Conservation (phyloP, 2,888 invertebrate species). For the Anthophora plumipes region DNA sequence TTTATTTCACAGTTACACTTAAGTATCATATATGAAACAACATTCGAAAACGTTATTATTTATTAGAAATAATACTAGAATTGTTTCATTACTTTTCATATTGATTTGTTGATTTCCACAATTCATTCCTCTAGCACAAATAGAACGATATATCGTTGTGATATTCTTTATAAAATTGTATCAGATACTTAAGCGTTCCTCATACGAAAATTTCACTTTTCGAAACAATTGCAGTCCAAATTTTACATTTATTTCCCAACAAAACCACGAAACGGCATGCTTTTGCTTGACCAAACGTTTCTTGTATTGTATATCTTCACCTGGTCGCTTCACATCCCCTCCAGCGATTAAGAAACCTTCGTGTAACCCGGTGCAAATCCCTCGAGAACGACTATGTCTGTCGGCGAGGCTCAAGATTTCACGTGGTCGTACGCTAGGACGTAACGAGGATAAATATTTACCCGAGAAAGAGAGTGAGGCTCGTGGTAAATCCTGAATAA, state of each 20-base stretch:
- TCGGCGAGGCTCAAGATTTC: constrained; percentile 17
- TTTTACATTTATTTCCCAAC: not conserved
- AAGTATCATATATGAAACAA: no score
- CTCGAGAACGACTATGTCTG: not conserved
- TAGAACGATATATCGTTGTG: no score
- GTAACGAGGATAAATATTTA: constrained; percentile 80
- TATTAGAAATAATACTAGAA: no score
- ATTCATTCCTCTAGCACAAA: no score
- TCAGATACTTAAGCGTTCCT: no score
- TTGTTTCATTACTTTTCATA: no score
- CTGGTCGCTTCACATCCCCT: not conserved
- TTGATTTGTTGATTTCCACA: no score
- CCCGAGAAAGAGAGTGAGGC: constrained; percentile 64
- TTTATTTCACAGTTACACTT: no score
- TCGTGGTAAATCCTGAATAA: constrained; percentile 58
- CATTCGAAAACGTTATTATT: no score
- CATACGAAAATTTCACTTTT: no score
- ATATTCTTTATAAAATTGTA: no score
- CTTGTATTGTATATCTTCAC: not conserved
- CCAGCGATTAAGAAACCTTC: not conserved
- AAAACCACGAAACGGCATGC: not conserved
- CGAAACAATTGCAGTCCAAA: not conserved
- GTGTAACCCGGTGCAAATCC: constrained; percentile 42
- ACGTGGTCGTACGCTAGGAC: constrained; percentile 53
- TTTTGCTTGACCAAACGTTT: constrained; percentile 6